Percentiles rank a stretch among this genome's conserved stretches.
phyloP scores from a whole-genome alignment of 2,888 invertebrate species.

The Conomelus anceps region DNA sequence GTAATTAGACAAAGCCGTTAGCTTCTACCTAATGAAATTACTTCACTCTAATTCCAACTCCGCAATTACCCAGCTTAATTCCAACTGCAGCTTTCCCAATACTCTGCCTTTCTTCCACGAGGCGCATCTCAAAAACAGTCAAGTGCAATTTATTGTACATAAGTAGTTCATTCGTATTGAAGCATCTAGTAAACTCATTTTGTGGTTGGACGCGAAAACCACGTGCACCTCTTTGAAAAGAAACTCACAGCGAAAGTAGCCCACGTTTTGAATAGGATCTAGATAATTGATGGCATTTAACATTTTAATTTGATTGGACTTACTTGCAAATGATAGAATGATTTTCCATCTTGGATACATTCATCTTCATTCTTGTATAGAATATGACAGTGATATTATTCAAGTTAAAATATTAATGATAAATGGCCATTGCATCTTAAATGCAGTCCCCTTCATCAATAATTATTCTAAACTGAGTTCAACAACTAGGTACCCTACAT shows the following conservation, averaged over 20 bases:
- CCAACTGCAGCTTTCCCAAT: background rate
- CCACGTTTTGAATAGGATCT: background rate
- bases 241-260: background rate
- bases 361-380: background rate
- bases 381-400: background rate
- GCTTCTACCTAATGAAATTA: background rate
- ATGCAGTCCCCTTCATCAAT: no score
- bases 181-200: background rate
- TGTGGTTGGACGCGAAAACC: background rate
- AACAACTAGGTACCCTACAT: background rate
- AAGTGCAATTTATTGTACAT: background rate
- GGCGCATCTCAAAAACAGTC: background rate
- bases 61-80: background rate
- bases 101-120: background rate
- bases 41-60: background rate
- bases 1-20: background rate
- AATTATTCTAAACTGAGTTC: background rate
- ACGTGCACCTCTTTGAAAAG: background rate
- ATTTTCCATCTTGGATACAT: background rate
- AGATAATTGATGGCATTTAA: background rate
- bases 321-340: background rate
- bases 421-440: background rate
- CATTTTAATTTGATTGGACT: background rate
- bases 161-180: background rate
- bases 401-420: background rate